phyloP scores from a whole-genome alignment of 2,888 invertebrate species.

The Sceliomorpha sp. region DNA sequence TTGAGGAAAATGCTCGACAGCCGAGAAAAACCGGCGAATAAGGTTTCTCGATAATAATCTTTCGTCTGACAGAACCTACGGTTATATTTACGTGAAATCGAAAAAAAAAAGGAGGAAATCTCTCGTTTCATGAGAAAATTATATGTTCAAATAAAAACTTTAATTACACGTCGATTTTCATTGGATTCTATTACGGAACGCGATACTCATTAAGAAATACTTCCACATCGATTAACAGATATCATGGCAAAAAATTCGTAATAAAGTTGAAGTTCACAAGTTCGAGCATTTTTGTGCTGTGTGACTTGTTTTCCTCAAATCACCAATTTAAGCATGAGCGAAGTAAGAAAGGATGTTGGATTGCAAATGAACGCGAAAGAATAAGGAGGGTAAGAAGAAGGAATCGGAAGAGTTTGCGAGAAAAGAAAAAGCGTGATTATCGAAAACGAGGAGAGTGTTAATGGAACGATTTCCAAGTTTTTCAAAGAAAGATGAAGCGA shows the following conservation, averaged over 20 bases:
- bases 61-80: slow-evolving; percentile 14
- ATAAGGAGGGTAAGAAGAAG: background rate
- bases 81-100: slow-evolving; percentile 14
- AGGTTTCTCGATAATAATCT: slow-evolving; percentile 30
- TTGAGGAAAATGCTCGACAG: slow-evolving; percentile 30
- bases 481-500: background rate
- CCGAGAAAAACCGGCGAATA: slow-evolving; percentile 24
- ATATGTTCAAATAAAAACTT: too few species aligned
- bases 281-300: background rate
- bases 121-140: too few species aligned
- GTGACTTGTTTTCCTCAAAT: too few species aligned
- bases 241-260: too few species aligned
- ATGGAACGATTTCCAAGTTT: slow-evolving; percentile 6
- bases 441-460: slow-evolving; percentile 3
- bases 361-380: background rate
- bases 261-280: background rate
- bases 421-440: slow-evolving; percentile 1
- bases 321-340: too few species aligned
- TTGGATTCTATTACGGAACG: too few species aligned
- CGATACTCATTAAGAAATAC: too few species aligned
- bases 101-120: slow-evolving; percentile 10
- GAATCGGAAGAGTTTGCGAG: background rate
- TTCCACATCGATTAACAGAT: too few species aligned
- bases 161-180: too few species aligned
- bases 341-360: background rate